A percentile compares a stretch with the other conserved stretches of the same genome.
phyloP scores from a whole-genome alignment of 2,888 invertebrate genomes.

The Halictus quadricinctus region DNA sequence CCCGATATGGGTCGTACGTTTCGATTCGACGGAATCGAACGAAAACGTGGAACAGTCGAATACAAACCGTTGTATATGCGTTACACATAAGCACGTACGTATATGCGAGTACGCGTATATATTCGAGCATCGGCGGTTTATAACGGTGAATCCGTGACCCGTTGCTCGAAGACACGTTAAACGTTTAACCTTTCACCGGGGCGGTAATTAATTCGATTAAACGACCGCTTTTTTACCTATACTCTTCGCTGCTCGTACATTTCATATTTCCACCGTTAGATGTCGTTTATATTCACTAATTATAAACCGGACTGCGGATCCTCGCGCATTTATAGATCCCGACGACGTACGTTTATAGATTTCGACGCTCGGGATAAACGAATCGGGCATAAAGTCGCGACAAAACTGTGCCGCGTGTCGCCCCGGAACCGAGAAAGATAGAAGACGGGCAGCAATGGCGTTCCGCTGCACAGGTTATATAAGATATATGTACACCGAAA shows the following conservation, averaged over 20 bases:
- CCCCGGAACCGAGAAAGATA: background rate
- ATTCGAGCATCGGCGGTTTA: background rate
- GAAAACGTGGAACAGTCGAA: background rate
- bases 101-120: accelerated
- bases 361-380: background rate
- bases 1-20: background rate
- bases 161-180: background rate
- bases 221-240: background rate
- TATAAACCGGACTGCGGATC: background rate
- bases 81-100: background rate
- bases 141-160: background rate
- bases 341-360: background rate
- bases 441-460: background rate
- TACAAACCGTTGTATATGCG: background rate
- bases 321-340: background rate
- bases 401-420: background rate
- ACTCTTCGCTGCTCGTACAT: background rate
- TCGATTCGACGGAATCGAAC: background rate
- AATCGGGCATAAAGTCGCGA: background rate
- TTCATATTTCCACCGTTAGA: slow-evolving; percentile 4
- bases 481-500: slow-evolving; percentile 22
- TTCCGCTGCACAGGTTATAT: slow-evolving; percentile 49
- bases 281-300: slow-evolving; percentile 10
- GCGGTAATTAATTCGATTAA: background rate
- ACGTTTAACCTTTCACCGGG: background rate